Base-by-base conservation (phyloP, 2,113 vertebrate genomes). In the Triplophysa dalaica region DNA sequence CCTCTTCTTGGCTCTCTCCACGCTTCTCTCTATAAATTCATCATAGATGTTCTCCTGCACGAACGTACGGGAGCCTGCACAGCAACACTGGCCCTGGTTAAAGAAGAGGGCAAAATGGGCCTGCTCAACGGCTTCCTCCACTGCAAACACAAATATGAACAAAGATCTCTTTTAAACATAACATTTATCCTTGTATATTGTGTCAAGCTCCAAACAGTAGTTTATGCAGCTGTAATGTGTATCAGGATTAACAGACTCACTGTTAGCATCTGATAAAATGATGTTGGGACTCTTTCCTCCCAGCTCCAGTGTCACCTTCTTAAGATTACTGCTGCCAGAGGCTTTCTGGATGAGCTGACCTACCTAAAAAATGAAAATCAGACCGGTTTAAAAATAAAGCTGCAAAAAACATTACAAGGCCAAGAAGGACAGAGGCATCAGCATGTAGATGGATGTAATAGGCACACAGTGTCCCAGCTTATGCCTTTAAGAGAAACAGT, bases 81-180 rank as follows among this genome's bases (percentile, higher is more conserved):
- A 96, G 86, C 98, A 99, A 76, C 97, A 99, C 92, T 99, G 98
- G 64, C 98, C 98, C 91, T 98, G 97, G 90, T 99, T 99, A 91
- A 99, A 99, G 89, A 99, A 99, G 62, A 99, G 91, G 45, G 94
- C 97, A 0, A 94, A 94, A 87, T 99, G 96, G 83, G 97, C 89
- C 88, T 98, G 96, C 86, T 98, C 97, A 88, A 98, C 98, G 0
- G 98, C 98, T 82, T 95, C 94, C 81, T 93, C 94, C 95, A 99
- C 97, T 99, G 67, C 58, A 12, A 21, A 66, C 12, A 69, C 70
- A 86, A 12, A 67, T 16, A 11, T 11, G 10, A 43, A 43, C 2
- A 43, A 8, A 43, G 10, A 43, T 43, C 41, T 43, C 8, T 43
- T 38, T 38, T 38, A 38, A 38, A 38, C 33, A 38, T 38, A 0